Base-by-base conservation (phyloP, 2,113 vertebrate genomes). In the Orycteropus afer region DNA sequence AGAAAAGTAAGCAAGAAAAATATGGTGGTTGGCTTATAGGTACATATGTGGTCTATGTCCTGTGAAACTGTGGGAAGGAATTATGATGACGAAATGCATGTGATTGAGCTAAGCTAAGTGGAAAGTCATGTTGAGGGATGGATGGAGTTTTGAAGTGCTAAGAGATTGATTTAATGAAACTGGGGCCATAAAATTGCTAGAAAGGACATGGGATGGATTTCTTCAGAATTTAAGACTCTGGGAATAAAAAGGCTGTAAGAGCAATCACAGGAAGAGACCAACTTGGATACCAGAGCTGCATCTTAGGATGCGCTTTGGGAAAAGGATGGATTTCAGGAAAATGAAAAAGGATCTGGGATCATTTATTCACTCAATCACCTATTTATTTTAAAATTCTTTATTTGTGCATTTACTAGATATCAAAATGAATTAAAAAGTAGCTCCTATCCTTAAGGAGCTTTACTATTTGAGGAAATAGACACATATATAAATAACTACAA, bases 131-230 rank as follows among this genome's bases (percentile, higher is more conserved):
- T 63, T 37, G 63, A n/a, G 34, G 12, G 13, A 20, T 49, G 77
- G 89, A 51, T 69, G 74, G 74, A 47, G 57, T 90, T 95, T 61
- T 94, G 73, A 84, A 63, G 89, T 76, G 45, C 51, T 63, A 63
- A 90, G 81, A 90, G 61, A 85, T 71, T 84, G 57, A 84, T 34
- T 90, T 90, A 53, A 53, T 84, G 63, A 87, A 94, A 84, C 2
- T 23, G 23, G 45, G n/a, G 7, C 71, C 49, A 79, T 87, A 83
- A 84, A 80, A 57, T 69, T 94, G 45, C 37, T 87, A 51, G 23
- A 63, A 90, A 92, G 63, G 87, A 81, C 20, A 13, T 45, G 37
- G 51, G 37, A 37, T 34, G 17, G 80, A 84, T 80, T 94, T 51
- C 89, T 67, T n/a, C 20, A 89, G 77, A 47, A 87, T 93, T 83